Evolutionary conservation across 1,140 invertebrate genomes (phyloP).

Genomic region (Drosophila trapezifrons): DNA sequence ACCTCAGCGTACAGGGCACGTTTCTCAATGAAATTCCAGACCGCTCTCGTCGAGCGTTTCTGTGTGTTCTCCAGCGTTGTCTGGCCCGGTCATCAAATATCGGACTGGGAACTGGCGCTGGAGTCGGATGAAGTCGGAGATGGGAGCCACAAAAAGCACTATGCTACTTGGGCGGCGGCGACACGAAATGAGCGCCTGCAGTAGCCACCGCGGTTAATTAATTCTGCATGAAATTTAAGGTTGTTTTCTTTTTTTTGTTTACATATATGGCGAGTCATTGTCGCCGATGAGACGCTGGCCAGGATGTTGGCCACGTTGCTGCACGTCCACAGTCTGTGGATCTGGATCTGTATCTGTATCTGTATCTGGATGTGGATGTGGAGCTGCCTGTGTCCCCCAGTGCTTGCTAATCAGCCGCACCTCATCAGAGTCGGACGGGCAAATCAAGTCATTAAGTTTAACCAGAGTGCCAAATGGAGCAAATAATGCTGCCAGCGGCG

Average conservation of each 20-base stretch:
- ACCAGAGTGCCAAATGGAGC: slow-evolving; percentile 78
- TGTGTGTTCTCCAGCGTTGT: slow-evolving; percentile 82
- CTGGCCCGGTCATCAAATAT: slow-evolving; percentile 75
- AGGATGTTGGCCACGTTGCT: slow-evolving; percentile 61
- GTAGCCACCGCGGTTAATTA: slow-evolving; percentile 78
- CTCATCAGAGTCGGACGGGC: slow-evolving; percentile 62
- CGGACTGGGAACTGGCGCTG: slow-evolving; percentile 27
- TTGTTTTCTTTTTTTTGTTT: slow-evolving; percentile 40
- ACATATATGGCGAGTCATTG: slow-evolving; percentile 79
- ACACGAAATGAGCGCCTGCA: slow-evolving; percentile 64
- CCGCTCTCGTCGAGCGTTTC: slow-evolving; percentile 62
- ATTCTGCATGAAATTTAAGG: slow-evolving; percentile 83
- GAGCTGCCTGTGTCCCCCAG: slow-evolving; percentile 16
- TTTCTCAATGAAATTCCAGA: slow-evolving; percentile 83
- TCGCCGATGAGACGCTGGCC: slow-evolving; percentile 61
- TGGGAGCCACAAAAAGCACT: slow-evolving; percentile 49
- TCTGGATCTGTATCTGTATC: slow-evolving; percentile 18
- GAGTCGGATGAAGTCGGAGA: slow-evolving; percentile 15
- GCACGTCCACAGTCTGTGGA: slow-evolving; percentile 55
- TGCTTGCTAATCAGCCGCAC: slow-evolving; percentile 72
- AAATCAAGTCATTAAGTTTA: slow-evolving; percentile 81
- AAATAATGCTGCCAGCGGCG: slow-evolving; percentile 65
- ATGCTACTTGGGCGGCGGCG: slow-evolving; percentile 71
- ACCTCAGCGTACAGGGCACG: slow-evolving; percentile 74
- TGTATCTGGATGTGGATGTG: slow-evolving; percentile 7